Evolutionary conservation across 2,888 invertebrate species (phyloP).

Genomic region (Amphipyra tragopoginis): DNA sequence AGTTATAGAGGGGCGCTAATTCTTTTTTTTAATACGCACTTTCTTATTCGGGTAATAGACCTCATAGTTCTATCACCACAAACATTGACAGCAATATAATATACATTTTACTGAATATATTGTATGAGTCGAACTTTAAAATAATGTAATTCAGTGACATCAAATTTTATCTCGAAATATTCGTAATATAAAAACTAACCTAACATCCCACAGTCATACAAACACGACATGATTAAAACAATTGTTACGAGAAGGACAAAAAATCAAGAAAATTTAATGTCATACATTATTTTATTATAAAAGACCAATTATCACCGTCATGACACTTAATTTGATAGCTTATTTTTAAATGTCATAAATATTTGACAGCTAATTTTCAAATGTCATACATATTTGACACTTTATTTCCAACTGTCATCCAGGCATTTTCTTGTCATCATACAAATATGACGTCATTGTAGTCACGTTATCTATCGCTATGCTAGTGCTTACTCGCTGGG

Average conservation of each 20-base stretch:
- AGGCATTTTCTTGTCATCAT: background rate
- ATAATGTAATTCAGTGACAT: background rate
- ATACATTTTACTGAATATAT: conserved; percentile 23
- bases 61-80: conserved; percentile 41
- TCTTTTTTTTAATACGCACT: background rate
- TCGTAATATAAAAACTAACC: conserved; percentile 27
- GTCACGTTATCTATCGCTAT: conserved; percentile 44
- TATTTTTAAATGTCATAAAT: too few relatives aligned
- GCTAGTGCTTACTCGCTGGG: conserved; percentile 44
- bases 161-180: conserved; percentile 2
- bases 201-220: conserved; percentile 21
- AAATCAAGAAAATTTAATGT: background rate
- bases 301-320: too few relatives aligned
- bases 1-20: conserved; percentile 9
- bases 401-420: conserved; percentile 3
- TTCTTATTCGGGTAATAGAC: conserved; percentile 29
- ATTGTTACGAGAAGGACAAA: background rate
- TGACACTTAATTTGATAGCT: too few relatives aligned
- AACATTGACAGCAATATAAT: conserved; percentile 33
- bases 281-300: background rate
- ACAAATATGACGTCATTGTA: conserved; percentile 15
- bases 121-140: conserved; percentile 14
- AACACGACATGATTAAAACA: conserved; percentile 10
- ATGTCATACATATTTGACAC: conserved; percentile 15
- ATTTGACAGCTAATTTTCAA: background rate